Percentiles rank a stretch among this genome's conserved stretches.
Evolutionary conservation across 2,113 vertebrate species (phyloP).

Genomic region (Arizona elegans): DNA sequence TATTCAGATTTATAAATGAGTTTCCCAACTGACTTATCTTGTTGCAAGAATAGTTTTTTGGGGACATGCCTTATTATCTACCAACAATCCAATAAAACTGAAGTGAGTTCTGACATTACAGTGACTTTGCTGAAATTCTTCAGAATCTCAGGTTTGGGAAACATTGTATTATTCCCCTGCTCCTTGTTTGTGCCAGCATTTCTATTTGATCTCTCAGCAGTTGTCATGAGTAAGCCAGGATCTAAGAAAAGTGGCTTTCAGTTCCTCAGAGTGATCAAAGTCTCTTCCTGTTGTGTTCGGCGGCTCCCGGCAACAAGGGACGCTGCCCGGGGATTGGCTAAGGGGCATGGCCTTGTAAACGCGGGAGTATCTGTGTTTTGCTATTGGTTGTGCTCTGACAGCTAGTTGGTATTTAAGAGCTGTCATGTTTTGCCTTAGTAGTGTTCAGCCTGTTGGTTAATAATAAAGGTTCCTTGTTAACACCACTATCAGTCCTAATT

Average conservation of each 20-base stretch:
- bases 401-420: too few species aligned
- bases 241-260: constrained; percentile 54
- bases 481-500: too few species aligned
- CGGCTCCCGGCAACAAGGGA: too few species aligned
- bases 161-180: constrained; percentile 51
- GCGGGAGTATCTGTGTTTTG: too few species aligned
- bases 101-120: not conserved
- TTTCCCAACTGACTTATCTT: constrained; percentile 28
- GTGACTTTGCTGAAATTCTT: constrained; percentile 46
- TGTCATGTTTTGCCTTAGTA: too few species aligned
- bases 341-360: too few species aligned
- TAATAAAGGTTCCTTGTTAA: too few species aligned
- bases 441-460: too few species aligned
- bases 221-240: constrained; percentile 49
- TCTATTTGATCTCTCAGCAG: constrained; percentile 55
- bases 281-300: too few species aligned
- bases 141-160: constrained; percentile 45
- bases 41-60: not conserved
- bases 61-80: constrained; percentile 14
- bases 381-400: too few species aligned
- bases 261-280: constrained; percentile 56
- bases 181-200: constrained; percentile 55
- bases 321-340: too few species aligned
- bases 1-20: constrained; percentile 11
- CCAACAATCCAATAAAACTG: not conserved